These are phyloP conservation scores for Psittacula echo DNA, from an alignment of 2,797 vertebrate species.

Conservation along the genomic window DNA sequence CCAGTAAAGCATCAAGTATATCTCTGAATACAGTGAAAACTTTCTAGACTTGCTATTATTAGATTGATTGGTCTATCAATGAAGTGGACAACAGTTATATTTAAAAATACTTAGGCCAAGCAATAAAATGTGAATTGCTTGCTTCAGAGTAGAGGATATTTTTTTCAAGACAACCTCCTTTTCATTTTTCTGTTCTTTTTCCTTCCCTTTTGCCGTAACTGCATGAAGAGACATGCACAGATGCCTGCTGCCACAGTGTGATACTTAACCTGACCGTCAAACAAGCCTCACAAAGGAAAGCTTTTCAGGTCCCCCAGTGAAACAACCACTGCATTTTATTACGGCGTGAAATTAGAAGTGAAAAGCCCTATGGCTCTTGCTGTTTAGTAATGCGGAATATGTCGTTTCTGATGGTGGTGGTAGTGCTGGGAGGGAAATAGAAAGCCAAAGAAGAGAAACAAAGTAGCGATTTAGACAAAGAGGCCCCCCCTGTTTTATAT, in stretches of 20 bases:
- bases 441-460: slow-evolving; percentile 76
- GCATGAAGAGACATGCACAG: slow-evolving; percentile 78
- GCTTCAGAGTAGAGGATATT: background rate
- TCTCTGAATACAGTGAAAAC: background rate
- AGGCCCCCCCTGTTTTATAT: background rate
- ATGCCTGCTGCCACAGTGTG: slow-evolving; percentile 76
- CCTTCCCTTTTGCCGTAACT: slow-evolving; percentile 45
- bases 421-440: slow-evolving; percentile 57
- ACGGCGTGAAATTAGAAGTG: slow-evolving; percentile 87
- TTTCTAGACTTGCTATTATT: background rate
- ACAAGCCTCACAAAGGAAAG: slow-evolving; percentile 81
- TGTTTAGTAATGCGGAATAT: slow-evolving; percentile 85
- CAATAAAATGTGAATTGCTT: slow-evolving; percentile 23
- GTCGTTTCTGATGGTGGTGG: slow-evolving; percentile 71
- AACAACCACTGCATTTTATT: slow-evolving; percentile 87
- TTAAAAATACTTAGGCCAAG: slow-evolving; percentile 13
- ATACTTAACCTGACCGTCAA: slow-evolving; percentile 81
- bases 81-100: background rate
- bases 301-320: slow-evolving; percentile 84
- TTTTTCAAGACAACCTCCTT: slow-evolving; percentile 4
- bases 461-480: slow-evolving; percentile 72
- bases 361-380: slow-evolving; percentile 83
- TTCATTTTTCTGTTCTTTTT: background rate
- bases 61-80: background rate
- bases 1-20: background rate